phyloP scores from a whole-genome alignment of 2,888 invertebrate species.

The Harmothoe impar region DNA sequence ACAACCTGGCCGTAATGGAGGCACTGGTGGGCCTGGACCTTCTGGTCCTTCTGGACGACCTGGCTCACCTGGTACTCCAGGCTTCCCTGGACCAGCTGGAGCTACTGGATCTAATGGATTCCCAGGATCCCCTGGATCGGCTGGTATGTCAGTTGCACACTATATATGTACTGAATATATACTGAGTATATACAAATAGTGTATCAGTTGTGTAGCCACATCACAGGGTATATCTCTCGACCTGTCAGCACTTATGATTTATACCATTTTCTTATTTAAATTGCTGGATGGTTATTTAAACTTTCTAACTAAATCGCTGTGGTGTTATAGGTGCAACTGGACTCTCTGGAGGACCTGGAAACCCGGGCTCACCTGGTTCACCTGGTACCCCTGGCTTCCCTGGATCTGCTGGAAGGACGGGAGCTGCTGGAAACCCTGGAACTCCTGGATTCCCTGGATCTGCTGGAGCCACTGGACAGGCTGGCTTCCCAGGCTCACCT shows the following conservation, averaged over 20 bases:
- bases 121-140: conserved; percentile 48
- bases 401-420: conserved; percentile 63
- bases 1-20: conserved; percentile 54
- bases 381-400: conserved; percentile 64
- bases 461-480: conserved; percentile 56
- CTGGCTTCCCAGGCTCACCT: neutral
- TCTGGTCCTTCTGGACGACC: conserved; percentile 61
- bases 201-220: too few relatives aligned
- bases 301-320: too few relatives aligned
- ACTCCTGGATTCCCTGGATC: conserved; percentile 64
- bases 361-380: conserved; percentile 63
- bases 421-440: conserved; percentile 59
- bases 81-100: conserved; percentile 57
- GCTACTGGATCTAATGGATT: conserved; percentile 44
- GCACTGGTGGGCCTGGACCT: conserved; percentile 62
- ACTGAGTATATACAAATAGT: too few relatives aligned
- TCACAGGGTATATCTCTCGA: too few relatives aligned
- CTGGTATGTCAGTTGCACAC: too few relatives aligned
- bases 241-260: too few relatives aligned
- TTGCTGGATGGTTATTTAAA: too few relatives aligned
- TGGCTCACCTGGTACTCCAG: conserved; percentile 58
- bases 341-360: conserved; percentile 61
- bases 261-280: too few relatives aligned
- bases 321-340: conserved; percentile 62
- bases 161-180: too few relatives aligned